phyloP scores from a whole-genome alignment of 2,797 vertebrate species.

The Anabas testudineus region DNA sequence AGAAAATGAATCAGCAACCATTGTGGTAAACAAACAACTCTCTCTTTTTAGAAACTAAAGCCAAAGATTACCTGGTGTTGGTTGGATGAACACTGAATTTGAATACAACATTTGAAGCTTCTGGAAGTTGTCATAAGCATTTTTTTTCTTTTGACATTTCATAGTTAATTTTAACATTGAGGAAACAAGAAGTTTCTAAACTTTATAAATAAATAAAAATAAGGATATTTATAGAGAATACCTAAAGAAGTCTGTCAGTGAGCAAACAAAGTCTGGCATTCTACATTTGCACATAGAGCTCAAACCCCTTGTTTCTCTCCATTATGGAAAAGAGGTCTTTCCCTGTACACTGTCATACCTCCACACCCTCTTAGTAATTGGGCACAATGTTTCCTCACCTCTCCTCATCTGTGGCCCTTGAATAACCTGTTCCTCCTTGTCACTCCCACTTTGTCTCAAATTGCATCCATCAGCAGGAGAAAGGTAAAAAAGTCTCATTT shows the following conservation, averaged over 20 bases:
- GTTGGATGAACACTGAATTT: background rate
- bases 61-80: background rate
- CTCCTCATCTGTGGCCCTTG: constrained; percentile 62
- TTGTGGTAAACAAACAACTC: background rate
- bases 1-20: background rate
- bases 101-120: background rate
- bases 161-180: background rate
- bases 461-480: constrained; percentile 52
- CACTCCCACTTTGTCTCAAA: constrained; percentile 66
- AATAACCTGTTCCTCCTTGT: constrained; percentile 68
- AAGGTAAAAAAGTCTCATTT: constrained; percentile 54
- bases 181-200: background rate
- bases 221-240: background rate
- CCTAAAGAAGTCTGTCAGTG: background rate
- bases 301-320: constrained; percentile 14
- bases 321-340: constrained; percentile 44
- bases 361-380: constrained; percentile 66
- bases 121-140: background rate
- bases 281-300: constrained; percentile 18
- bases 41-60: background rate
- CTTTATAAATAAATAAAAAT: too few species aligned
- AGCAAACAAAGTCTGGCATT: background rate
- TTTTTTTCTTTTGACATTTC: background rate
- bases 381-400: constrained; percentile 47
- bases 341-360: constrained; percentile 41